phyloP scores from a whole-genome alignment of 2,113 vertebrate species.

The Gadus chalcogrammus region DNA sequence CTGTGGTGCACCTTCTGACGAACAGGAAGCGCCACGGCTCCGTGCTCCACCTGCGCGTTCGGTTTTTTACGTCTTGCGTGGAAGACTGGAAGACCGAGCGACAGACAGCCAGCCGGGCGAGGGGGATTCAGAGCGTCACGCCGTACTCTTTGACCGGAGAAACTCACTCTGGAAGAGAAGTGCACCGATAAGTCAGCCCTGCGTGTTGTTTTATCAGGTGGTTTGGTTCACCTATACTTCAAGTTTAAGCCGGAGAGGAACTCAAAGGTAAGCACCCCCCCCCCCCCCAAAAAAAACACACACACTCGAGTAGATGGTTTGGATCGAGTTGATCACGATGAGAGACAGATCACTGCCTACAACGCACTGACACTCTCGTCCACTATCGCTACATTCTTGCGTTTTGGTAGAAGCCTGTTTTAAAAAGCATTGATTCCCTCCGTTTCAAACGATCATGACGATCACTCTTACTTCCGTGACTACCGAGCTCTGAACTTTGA shows the following conservation, averaged over 20 bases:
- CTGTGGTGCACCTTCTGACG: constrained; percentile 43
- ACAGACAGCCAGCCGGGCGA: background rate
- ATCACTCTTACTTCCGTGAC: too few relatives aligned
- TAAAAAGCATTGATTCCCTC: too few relatives aligned
- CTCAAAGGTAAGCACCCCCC: constrained; percentile 42
- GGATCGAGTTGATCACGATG: too few relatives aligned
- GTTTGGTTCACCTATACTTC: background rate
- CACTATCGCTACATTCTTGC: too few relatives aligned
- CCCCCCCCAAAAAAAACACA: too few relatives aligned
- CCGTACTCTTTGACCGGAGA: background rate
- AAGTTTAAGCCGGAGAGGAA: background rate
- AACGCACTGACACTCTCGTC: too few relatives aligned
- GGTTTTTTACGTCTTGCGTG: constrained; percentile 3
- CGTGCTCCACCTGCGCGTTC: constrained; percentile 34
- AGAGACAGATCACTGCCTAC: too few relatives aligned
- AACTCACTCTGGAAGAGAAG: background rate
- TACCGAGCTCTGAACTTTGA: too few relatives aligned
- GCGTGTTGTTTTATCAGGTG: background rate
- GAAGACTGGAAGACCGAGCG: background rate
- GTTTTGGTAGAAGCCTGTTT: too few relatives aligned
- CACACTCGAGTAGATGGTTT: too few relatives aligned
- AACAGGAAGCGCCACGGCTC: constrained; percentile 58
- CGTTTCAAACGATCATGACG: too few relatives aligned
- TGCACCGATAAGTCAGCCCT: too few relatives aligned
- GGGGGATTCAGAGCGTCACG: background rate